Evolutionary conservation across 2,113 vertebrate genomes (phyloP), one percentile per base, ranked within the genome.

Genomic region (Desmodus rotundus): DNA sequence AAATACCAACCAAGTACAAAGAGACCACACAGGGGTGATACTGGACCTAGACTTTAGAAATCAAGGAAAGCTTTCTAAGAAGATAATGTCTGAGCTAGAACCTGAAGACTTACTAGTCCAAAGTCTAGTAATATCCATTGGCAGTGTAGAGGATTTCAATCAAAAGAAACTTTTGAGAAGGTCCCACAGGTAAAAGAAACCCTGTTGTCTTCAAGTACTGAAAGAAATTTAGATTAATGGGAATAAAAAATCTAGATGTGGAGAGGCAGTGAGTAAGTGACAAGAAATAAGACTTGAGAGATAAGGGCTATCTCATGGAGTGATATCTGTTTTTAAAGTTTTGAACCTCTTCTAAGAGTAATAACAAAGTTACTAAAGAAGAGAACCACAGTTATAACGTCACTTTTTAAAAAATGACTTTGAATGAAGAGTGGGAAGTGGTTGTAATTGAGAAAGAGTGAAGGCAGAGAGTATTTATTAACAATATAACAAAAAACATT

Each of bases 11-110:
- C 5, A 3, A 16, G 43, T 43, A 6, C 61, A 43, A 33, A 17
- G 50, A 26, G 8, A n/a, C 2, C 19, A 8, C 15, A 8, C 1
- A 13, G 12, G 13, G 9, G 4, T 5, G 7, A 3, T 10, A 5
- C 1, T 28, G 38, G 22, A n/a, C 17, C 15, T 22, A 5, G 9
- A 36, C 4, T 22, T 36, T 22, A 43, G 47, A 36, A 36, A 36
- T 54, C 22, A 45, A 90, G 84, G 41, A 36, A 5, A 31, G 3
- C 36, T 56, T 84, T 45, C 78, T 19, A 1, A 45, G 50, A 81
- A 67, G 31, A n/a, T 17, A 19, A 13, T 20, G 17, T 61, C 58
- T 61, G 19, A 26, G 7, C 20, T 33, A 19, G 33, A 80, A 61
- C 6, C n/a, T 38, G 11, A 50, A 65, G 17, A 43, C n/a, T 22